phyloP scores from a whole-genome alignment of 2,113 vertebrate genomes.

The Casuarius casuarius region DNA sequence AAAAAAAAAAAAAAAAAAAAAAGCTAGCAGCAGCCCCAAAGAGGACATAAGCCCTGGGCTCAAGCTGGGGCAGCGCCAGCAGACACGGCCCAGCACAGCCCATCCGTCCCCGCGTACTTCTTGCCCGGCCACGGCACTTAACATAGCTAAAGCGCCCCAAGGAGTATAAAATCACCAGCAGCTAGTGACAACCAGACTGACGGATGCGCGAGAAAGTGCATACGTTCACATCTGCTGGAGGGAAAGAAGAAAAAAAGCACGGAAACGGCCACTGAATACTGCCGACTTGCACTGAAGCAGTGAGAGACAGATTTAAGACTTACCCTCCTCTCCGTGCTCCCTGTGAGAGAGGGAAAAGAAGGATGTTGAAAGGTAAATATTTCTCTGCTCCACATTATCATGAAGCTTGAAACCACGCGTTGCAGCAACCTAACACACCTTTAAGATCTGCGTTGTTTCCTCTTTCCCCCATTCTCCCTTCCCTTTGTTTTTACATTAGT shows the following conservation, averaged over 20 bases:
- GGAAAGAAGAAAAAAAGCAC: neutral
- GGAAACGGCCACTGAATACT: neutral
- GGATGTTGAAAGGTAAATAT: neutral
- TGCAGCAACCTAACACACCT: neutral
- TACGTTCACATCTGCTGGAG: neutral
- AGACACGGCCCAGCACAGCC: neutral
- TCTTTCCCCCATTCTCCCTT: neutral
- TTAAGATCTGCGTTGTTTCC: neutral
- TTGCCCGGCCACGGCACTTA: neutral
- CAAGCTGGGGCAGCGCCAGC: neutral
- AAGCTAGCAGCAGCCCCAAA: neutral
- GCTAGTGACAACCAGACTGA: neutral
- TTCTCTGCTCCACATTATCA: rapidly evolving
- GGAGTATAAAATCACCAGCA: neutral
- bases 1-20: neutral
- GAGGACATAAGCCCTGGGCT: neutral
- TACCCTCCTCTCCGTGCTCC: slow-evolving; percentile 89
- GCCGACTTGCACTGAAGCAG: neutral
- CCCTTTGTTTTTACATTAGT: neutral
- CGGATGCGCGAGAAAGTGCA: too few relatives aligned
- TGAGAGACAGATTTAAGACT: slow-evolving; percentile 65
- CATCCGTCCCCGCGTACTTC: neutral
- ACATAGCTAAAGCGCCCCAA: neutral
- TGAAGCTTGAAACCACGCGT: neutral
- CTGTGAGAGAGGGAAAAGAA: slow-evolving; percentile 73